phyloP scores from a whole-genome alignment of 2,113 vertebrate genomes.

The Jaculus jaculus region DNA sequence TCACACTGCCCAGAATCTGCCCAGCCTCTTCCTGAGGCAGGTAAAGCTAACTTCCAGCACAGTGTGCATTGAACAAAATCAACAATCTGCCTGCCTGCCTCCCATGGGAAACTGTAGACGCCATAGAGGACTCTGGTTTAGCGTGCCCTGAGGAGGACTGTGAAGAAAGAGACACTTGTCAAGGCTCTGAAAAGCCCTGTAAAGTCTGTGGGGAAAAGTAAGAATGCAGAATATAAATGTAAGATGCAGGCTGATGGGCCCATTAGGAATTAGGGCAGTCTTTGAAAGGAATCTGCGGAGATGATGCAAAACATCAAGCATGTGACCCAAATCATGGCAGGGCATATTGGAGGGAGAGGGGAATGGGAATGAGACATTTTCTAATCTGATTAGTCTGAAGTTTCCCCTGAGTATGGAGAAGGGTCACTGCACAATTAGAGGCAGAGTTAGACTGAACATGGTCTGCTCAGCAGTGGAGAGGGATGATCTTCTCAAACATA shows the following conservation, averaged over 20 bases:
- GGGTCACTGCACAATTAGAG: slow-evolving; percentile 74
- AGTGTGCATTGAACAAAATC: slow-evolving; percentile 10
- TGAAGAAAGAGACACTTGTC: slow-evolving; percentile 62
- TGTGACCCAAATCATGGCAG: slow-evolving; percentile 77
- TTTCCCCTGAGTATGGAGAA: slow-evolving; percentile 70
- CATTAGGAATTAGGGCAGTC: slow-evolving; percentile 77
- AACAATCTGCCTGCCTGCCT: slow-evolving; percentile 43
- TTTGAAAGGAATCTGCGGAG: slow-evolving; percentile 78
- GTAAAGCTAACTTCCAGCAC: slow-evolving; percentile 38
- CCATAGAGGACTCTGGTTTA: slow-evolving; percentile 65
- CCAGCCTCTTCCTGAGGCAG: slow-evolving; percentile 36
- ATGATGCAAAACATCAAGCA: slow-evolving; percentile 80
- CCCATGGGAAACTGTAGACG: slow-evolving; percentile 45
- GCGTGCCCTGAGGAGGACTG: slow-evolving; percentile 41
- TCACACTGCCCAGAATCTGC: not conserved
- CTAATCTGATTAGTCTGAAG: slow-evolving; percentile 77
- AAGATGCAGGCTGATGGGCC: slow-evolving; percentile 74
- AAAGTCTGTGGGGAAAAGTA: slow-evolving; percentile 79
- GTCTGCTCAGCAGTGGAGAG: slow-evolving; percentile 48
- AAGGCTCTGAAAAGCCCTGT: slow-evolving; percentile 70
- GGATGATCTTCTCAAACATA: slow-evolving; percentile 49
- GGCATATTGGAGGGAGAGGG: slow-evolving; percentile 72
- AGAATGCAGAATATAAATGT: slow-evolving; percentile 79
- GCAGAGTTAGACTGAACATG: slow-evolving; percentile 69
- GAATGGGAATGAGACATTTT: slow-evolving; percentile 79